Base-by-base conservation (phyloP, 2,888 invertebrate genomes). In the Chrysolina oricalcia region DNA sequence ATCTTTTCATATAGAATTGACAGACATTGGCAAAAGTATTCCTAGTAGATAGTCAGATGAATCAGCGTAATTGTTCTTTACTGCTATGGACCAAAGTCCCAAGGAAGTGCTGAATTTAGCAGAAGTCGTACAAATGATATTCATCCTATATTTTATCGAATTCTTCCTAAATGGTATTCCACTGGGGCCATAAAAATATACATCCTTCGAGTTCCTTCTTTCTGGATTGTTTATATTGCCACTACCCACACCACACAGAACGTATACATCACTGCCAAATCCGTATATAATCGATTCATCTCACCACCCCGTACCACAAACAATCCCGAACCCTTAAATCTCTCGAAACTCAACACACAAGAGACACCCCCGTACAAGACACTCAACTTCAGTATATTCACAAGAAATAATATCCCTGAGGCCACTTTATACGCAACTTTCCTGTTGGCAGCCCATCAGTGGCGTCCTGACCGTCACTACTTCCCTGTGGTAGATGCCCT, bases 381-480 rank as follows among this genome's bases (percentile, higher is more conserved):
- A 50, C 35, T 43, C 43, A 48, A 67, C 50, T 67, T 50, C 67
- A 48, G 46, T 66, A 17, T 21, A 66, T 66, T 66, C 70, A 70
- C 63, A 23, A 53, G 48, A 65, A 40, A 50, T 50, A 27, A 70
- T 63, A 69, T 46, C 71, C 69, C 70, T 8, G 2, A 59, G 27
- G 46, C 35, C 62, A 56, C 59, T 71, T 90, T 93, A 93, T 84
- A 94, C 93, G 86, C 93, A 93, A 87, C 93, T 93, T 86, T 94
- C 94, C 83, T 93, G 89, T 82, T 90, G 91, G 86, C 92, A 93
- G 35, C 93, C 93, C 87, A 93, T 91, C n/a, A 94, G 89, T 0
- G 93, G 93, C 63, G 93, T 93, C 85, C 93, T 89, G 46, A 93
- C 93, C 0, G 94, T 93, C 73, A 94, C 93, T 17, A 93, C 92